Base-by-base conservation (phyloP, 2,888 invertebrate species). In the Aspidapion aeneum region DNA sequence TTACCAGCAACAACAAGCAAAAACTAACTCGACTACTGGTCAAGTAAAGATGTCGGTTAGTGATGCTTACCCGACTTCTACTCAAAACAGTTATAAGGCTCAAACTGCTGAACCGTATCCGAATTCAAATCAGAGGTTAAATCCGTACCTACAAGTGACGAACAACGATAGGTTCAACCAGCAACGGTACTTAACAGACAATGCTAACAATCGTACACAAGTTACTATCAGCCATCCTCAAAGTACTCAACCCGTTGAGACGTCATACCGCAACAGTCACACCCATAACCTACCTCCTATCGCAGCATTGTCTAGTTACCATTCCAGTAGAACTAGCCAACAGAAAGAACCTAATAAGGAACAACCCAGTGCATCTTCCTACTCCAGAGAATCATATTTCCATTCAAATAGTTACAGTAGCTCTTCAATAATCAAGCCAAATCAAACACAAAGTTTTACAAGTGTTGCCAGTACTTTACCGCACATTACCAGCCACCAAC, bases 241-340 rank as follows among this genome's bases (percentile, higher is more conserved):
- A 61, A 62, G 9, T 66, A 66, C 63, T 19, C 67, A 69, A 22
- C 58, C 66, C 60, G 66, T 65, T 2, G 69, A 73, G 7, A 74
- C 75, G 63, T 68, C 67, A 17, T 71, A 74, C 57, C 72, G 74
- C 63, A 79, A 78, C 19, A 80, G 81, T 57, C 84, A 84, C 73
- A 80, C 81, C 56, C 84, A 84, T 73, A 83, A 83, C 70, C 73
- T 84, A 60, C 83, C 84, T 19, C 82, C 83, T 1, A 83, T 83
- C 52, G 83, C 82, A n/a, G 78, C 82, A 0, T 73, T 83, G 18
- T 82, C 83, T 21, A 77, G 74, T 70, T 83, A 82, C 69, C 82
- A 82, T 76, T 78, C 81, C 68, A 81, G 76, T 72, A 76, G 82
- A 69, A 75, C 68, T 65, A 73, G 71, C 73, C 70, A 64, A 65